Evolutionary conservation across 2,113 vertebrate species (phyloP).

Genomic region (Aplodontia rufa): DNA sequence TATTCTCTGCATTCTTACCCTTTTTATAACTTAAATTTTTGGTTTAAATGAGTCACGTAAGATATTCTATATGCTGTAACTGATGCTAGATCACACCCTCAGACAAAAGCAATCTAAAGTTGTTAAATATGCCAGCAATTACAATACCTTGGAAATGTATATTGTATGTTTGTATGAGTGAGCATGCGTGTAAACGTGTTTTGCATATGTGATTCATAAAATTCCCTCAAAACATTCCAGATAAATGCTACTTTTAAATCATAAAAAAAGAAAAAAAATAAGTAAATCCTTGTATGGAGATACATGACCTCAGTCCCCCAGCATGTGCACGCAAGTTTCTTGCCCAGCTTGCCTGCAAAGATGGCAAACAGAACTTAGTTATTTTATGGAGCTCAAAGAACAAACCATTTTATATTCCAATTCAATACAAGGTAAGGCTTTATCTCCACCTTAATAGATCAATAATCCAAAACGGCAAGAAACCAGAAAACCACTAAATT

Average conservation of each 20-base stretch:
- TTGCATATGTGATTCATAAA: not conserved
- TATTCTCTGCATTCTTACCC: not conserved
- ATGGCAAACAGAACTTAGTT: conserved; percentile 91
- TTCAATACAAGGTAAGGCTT: conserved; percentile 90
- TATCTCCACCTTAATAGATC: conserved; percentile 86
- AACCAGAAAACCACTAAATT: conserved; percentile 79
- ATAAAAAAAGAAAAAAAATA: conserved; percentile 9
- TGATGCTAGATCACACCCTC: not conserved
- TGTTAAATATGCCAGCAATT: conserved; percentile 46
- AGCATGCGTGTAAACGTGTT: not conserved
- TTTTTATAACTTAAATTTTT: conserved; percentile 26
- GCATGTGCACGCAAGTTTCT: conserved; percentile 83
- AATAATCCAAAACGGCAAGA: conserved; percentile 84
- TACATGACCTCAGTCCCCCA: conserved; percentile 73
- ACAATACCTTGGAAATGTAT: conserved; percentile 46
- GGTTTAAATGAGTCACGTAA: not conserved
- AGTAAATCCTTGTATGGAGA: conserved; percentile 61
- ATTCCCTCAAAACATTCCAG: conserved; percentile 24
- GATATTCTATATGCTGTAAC: not conserved
- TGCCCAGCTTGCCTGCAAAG: conserved; percentile 84
- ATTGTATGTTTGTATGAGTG: not conserved
- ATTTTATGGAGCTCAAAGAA: conserved; percentile 91
- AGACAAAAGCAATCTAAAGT: not conserved
- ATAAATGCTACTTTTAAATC: conserved; percentile 29
- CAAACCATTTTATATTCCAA: conserved; percentile 86